Conservation (phyloP, 1,140 invertebrate species). For the Ceratitis capitata region DNA sequence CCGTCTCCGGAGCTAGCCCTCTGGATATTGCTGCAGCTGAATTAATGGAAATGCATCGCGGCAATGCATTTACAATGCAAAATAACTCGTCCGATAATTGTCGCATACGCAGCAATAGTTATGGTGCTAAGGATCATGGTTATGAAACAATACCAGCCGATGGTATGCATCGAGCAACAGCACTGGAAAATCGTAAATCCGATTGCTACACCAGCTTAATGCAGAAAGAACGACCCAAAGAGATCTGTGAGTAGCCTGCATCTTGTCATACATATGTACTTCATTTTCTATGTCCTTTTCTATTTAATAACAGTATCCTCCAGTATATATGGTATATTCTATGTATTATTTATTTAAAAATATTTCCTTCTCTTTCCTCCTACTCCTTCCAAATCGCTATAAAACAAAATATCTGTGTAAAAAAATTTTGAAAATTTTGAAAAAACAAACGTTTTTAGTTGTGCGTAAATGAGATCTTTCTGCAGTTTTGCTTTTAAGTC, state of each 20-base stretch:
- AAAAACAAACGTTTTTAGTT: slow-evolving; percentile 48
- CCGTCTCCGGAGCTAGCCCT: slow-evolving; percentile 53
- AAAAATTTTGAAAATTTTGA: neutral
- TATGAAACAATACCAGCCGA: slow-evolving; percentile 72
- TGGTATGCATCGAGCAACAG: slow-evolving; percentile 46
- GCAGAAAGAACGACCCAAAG: slow-evolving; percentile 58
- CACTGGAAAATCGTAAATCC: slow-evolving; percentile 64
- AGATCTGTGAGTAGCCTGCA: slow-evolving; percentile 51
- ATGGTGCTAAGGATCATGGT: slow-evolving; percentile 68
- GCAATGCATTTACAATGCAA: neutral
- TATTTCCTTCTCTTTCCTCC: slow-evolving; percentile 41
- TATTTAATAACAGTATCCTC: slow-evolving; percentile 2
- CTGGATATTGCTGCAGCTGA: slow-evolving; percentile 54
- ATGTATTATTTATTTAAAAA: slow-evolving; percentile 43
- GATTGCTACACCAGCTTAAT: slow-evolving; percentile 59
- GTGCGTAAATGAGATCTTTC: slow-evolving; percentile 62
- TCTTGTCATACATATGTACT: slow-evolving; percentile 42
- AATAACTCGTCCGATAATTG: slow-evolving; percentile 49
- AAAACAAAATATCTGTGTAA: neutral
- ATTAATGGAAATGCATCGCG: slow-evolving; percentile 50
- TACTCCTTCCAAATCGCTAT: slow-evolving; percentile 18
- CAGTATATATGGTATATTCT: slow-evolving; percentile 44
- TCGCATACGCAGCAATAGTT: slow-evolving; percentile 58
- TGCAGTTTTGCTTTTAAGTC: slow-evolving; percentile 52
- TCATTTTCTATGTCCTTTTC: slow-evolving; percentile 46